Evolutionary conservation across 30 jellyfish, hydroid and myxozoan genomes (phyloP).

Genomic region (Chrysaora quinquecirrha): DNA sequence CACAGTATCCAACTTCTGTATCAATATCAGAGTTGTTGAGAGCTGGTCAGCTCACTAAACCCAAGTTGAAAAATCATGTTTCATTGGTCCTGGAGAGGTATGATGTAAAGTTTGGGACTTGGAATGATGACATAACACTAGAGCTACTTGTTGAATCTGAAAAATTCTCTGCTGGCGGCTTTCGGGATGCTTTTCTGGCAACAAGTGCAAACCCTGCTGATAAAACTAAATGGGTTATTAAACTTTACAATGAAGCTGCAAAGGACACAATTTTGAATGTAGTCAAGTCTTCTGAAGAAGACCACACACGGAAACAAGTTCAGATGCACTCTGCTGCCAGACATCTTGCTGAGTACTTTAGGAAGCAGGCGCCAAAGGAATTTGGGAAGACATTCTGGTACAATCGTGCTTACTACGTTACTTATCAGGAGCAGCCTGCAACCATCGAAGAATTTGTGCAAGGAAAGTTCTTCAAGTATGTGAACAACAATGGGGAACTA

Average conservation of each 20-base stretch:
- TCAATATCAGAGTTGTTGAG: not conserved
- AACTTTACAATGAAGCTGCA: not conserved
- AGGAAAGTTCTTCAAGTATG: conserved; percentile 16
- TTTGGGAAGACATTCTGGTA: conserved; percentile 8
- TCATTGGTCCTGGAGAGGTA: not conserved
- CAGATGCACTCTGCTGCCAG: conserved; percentile 54
- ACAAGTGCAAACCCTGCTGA: too few species aligned
- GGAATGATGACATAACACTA: not conserved
- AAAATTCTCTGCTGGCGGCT: not conserved
- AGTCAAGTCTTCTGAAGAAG: not conserved
- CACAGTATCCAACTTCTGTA: not conserved
- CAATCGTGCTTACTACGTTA: conserved; percentile 15
- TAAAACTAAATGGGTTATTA: not conserved
- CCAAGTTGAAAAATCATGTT: not conserved
- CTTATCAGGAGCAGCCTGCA: conserved; percentile 12
- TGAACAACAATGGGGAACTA: conserved; percentile 21
- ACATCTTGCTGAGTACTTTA: conserved; percentile 5
- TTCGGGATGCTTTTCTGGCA: not conserved
- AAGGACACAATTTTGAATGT: not conserved
- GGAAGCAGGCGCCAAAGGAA: not conserved
- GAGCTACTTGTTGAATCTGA: not conserved
- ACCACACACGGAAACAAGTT: conserved; percentile 45
- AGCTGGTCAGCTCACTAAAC: not conserved
- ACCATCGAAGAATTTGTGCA: conserved; percentile 34
- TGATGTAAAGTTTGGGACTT: not conserved